Conservation (phyloP, 2,797 vertebrate genomes). For the Danio tinwini region DNA sequence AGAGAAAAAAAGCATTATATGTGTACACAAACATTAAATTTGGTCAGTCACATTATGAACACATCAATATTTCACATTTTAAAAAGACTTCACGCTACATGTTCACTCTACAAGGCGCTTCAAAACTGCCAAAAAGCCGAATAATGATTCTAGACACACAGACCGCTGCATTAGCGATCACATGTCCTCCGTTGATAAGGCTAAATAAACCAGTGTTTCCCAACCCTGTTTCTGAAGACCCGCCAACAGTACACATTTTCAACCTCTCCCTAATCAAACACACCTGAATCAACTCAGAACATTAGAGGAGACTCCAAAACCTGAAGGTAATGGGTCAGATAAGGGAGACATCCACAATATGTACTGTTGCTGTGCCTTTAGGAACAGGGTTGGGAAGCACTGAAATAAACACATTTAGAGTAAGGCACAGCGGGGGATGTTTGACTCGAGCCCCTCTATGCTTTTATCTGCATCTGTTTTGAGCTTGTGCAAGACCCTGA, state of each 20-base stretch:
- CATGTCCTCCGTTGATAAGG: slow-evolving; percentile 38
- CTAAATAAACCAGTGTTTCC: slow-evolving; percentile 32
- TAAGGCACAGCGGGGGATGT: slow-evolving; percentile 57
- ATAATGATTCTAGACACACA: slow-evolving; percentile 6
- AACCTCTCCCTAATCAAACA: no score
- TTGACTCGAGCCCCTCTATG: slow-evolving; percentile 37
- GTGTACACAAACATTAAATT: slow-evolving; percentile 40
- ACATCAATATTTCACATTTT: slow-evolving; percentile 21
- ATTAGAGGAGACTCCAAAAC: no score
- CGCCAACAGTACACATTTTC: no score
- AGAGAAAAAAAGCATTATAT: slow-evolving; percentile 2
- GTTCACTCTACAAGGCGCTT: slow-evolving; percentile 37
- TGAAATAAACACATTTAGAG: slow-evolving; percentile 44
- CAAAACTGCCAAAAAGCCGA: slow-evolving; percentile 17
- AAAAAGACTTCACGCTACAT: slow-evolving; percentile 1
- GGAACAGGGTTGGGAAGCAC: not conserved
- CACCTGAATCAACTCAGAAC: no score
- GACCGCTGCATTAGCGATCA: not conserved
- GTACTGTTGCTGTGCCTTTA: no score
- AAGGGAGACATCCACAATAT: no score
- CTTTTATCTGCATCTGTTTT: not conserved
- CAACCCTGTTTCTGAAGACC: no score
- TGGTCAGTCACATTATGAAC: slow-evolving; percentile 26
- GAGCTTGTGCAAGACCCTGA: slow-evolving; percentile 40
- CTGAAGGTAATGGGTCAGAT: no score